Evolutionary conservation across 2,888 invertebrate species (phyloP), one percentile per base, ranked within the genome.

Genomic region (Orthosia gothica): DNA sequence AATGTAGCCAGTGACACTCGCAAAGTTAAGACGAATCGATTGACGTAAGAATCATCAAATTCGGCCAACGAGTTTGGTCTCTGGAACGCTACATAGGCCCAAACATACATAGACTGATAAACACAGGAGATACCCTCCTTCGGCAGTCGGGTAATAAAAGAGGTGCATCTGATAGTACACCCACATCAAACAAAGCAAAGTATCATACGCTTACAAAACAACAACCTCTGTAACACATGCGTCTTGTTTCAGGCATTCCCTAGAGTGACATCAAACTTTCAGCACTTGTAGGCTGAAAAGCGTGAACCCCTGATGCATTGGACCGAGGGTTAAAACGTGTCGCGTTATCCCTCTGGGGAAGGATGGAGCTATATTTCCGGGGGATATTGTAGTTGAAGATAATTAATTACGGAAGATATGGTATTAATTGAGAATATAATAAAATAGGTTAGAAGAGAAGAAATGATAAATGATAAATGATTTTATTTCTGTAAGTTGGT

Each of bases 211-310:
- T 45, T 9, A 40, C 49, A 23, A 26, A 20, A 66, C 76, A 58
- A 52, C 45, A 58, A 5, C 15, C 40, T 3, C 5, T 0, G 54
- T 13, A 81, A 40, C 59, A 65, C 59, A 82, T 63, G n/a, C 40
- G 65, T 79, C 82, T 76, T 70, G 23, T 76, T 45, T 58, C 57
- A 57, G 50, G n/a, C 15, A 4, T 13, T 15, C 79, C 47, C n/a
- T 5, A 16, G 79, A 58, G 79, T 40, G 12, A 47, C 20, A 16
- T 40, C 50, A 54, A 77, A 67, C 50, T 78, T 82, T 80, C 79
- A 71, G 23, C 83, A 64, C 71, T 82, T 78, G 78, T 26, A 55
- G 32, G 58, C 26, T 50, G 69, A 66, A 52, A 55, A 74, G 59
- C 26, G 13, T 5, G 9, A 58, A 32, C 20, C 47, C 58, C 58